These are phyloP conservation scores for Scalopus aquaticus DNA, from an alignment of 2,113 vertebrate species.

Conservation along the genomic window DNA sequence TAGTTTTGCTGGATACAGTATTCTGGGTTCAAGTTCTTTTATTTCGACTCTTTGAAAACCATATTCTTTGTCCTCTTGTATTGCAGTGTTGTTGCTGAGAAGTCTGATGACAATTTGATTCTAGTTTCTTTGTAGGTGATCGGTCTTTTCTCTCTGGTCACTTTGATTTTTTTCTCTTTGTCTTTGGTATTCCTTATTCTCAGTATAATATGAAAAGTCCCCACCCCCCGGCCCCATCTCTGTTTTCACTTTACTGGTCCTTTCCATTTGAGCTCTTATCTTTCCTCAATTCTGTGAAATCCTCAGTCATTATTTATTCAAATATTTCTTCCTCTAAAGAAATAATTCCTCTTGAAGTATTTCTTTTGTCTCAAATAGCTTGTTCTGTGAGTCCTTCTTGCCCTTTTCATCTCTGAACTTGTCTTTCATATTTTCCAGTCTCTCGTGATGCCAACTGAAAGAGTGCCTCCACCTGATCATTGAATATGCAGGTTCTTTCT, in stretches of 20 bases:
- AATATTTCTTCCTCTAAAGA: background rate
- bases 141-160: background rate
- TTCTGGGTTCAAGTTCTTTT: background rate
- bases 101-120: background rate
- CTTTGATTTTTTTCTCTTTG: background rate
- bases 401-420: background rate
- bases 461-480: background rate
- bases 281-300: background rate
- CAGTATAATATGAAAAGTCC: background rate
- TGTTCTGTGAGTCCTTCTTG: background rate
- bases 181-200: background rate
- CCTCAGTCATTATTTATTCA: background rate
- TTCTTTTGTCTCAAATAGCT: background rate
- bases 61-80: background rate
- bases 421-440: background rate
- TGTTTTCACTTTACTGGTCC: background rate
- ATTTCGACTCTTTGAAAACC: background rate
- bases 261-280: background rate
- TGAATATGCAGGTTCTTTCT: background rate
- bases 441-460: background rate
- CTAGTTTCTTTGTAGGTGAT: background rate
- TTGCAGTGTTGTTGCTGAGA: background rate
- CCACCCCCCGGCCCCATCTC: no score
- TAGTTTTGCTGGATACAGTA: background rate
- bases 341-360: background rate